Evolutionary conservation across 1,140 invertebrate genomes (phyloP), one percentile per base, ranked within the genome.

Genomic region (Nebria ingens): DNA sequence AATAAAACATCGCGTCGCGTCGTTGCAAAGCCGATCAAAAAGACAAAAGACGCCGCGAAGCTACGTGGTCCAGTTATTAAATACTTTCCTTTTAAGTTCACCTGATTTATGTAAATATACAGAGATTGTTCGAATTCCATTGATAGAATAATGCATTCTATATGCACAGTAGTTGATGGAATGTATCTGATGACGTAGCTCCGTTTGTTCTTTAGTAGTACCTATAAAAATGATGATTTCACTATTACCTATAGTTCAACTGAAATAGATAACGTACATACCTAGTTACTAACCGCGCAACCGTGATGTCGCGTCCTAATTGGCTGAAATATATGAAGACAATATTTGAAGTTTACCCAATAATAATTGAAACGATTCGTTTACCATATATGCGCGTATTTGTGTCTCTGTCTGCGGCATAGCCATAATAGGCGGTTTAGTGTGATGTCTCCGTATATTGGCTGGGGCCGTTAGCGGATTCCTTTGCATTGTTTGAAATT

Each of bases 41-140:
- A 29, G 4, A 45, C 40, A 45, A 45, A 45, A 17, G 40, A 45
- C 15, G 40, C 40, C 40, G 40, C 40, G 17, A 9, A 6, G 15
- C 9, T 45, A 45, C 40, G 40, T 45, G 40, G 40, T 45, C 40
- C 40, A 45, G 40, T 45, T 45, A 45, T 45, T 45, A 45, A 45
- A 45, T 45, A 45, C 40, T 45, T 45, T 45, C 40, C 40, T 45
- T 45, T 45, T 45, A 45, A 4, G 40, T 45, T 45, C 9, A 45
- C 6, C 9, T 9, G 40, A 45, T 45, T 45, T 45, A 45, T 45
- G 40, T 45, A 45, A 45, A 45, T 45, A 11, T 45, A 9, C 40
- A 45, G 9, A 17, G 17, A 45, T 45, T 12, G 40, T 17, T 45
- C 9, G 17, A 11, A 45, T 45, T 45, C 40, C 40, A n/a, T n/a